Conservation (phyloP, 2,888 invertebrate genomes). For the Cerastoderma edule region DNA sequence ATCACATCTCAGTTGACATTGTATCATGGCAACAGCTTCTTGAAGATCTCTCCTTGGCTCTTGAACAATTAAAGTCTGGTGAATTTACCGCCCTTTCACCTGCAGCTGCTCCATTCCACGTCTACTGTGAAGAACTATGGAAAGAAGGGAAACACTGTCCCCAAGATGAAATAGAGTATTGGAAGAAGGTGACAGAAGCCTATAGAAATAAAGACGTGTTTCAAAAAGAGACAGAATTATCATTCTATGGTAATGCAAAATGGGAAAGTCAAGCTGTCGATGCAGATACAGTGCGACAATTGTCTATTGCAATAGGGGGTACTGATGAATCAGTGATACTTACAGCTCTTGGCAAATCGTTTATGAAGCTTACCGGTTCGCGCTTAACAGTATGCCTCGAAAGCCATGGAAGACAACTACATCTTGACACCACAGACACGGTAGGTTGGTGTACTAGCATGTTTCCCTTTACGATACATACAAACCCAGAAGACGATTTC, state of each 20-base stretch:
- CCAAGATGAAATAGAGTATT: not conserved
- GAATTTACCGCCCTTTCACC: not conserved
- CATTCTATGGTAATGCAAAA: not conserved
- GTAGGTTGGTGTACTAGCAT: conserved; percentile 4
- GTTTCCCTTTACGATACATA: not conserved
- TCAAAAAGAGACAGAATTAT: not conserved
- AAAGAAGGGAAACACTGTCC: not conserved
- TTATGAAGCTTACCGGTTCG: not conserved
- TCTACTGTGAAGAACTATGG: not conserved
- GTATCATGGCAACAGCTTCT: conserved; percentile 15
- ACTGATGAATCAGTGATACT: not conserved
- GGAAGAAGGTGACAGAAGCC: not conserved
- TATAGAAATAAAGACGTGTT: not conserved
- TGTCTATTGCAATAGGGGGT: not conserved
- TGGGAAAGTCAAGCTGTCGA: conserved; percentile 3
- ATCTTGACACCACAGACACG: conserved; percentile 1
- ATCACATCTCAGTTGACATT: conserved; percentile 4
- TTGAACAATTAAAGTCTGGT: not conserved
- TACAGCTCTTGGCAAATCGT: not conserved
- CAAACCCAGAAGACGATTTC: not conserved
- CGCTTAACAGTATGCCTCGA: not conserved
- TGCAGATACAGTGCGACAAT: not conserved
- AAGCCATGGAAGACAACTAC: conserved; percentile 3
- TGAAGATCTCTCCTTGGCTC: not conserved
- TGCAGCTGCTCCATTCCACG: not conserved